Evolutionary conservation across 2,888 invertebrate genomes (phyloP).

Genomic region (Plebejus melissa): DNA sequence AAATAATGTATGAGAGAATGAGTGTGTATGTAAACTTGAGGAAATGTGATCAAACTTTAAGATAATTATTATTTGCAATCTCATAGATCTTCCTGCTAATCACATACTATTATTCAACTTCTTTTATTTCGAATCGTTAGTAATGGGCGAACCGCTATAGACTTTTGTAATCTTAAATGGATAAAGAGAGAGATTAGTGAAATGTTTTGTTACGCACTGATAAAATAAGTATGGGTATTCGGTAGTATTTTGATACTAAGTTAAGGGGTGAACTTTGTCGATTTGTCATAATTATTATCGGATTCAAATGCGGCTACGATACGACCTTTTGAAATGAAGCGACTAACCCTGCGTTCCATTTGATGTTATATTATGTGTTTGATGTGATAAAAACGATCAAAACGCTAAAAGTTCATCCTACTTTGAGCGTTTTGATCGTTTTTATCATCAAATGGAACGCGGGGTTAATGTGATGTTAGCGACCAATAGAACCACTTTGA

Average conservation of each 20-base stretch:
- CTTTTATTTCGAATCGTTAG: neutral
- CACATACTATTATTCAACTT: neutral
- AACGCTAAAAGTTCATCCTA: too few relatives aligned
- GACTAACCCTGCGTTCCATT: too few relatives aligned
- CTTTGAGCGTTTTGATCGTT: too few relatives aligned
- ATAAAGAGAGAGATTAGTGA: neutral
- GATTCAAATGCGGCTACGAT: neutral
- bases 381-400: too few relatives aligned
- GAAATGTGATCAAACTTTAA: neutral
- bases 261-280: constrained; percentile 31
- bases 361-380: too few relatives aligned
- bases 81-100: neutral
- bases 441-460: too few relatives aligned
- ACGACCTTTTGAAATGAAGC: neutral
- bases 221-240: constrained; percentile 34
- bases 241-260: constrained; percentile 31
- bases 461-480: neutral
- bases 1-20: neutral
- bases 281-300: constrained; percentile 38
- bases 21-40: neutral
- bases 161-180: constrained; percentile 8
- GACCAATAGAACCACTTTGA: neutral
- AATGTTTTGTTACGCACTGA: constrained; percentile 33
- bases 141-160: constrained; percentile 13
- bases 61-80: neutral